Base-by-base conservation (phyloP, 2,113 vertebrate species). In the Candoia aspera region DNA sequence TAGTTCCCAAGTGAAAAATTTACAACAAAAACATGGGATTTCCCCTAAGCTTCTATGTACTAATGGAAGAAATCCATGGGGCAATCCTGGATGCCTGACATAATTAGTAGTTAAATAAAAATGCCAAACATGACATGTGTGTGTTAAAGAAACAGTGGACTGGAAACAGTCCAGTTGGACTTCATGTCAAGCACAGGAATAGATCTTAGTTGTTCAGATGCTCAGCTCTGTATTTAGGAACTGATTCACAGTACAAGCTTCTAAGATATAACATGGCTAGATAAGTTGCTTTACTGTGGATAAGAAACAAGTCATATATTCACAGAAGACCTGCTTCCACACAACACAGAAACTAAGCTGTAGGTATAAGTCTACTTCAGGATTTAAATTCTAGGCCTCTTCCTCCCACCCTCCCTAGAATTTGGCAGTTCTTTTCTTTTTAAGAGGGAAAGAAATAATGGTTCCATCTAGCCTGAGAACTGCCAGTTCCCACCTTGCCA, bases 11-110 rank as follows among this genome's bases (percentile, higher is more conserved):
- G 46, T 57, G 79, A 83, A 42, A 57, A 85, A 89, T n/a, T 0
- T 49, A n/a, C 54, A 88, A 60, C 79, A 92, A 92, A 92, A 85
- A 17, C 57, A 49, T 62, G 58, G 17, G 46, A 85, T 85, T 89
- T 85, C 46, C 26, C 79, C 15, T 19, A 64, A 64, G 79, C 49
- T 84, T n/a, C 26, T 84, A 3, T 89, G 29, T 54, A 24, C 86
- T 37, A 26, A 83, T 79, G 23, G 8, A 83, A 58, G 73, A 26
- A 91, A 85, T 29, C 73, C 59, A 8, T 46, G 49, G 37, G 79
- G 58, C 17, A 49, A 53, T 33, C 19, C 21, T 37, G 15, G 54
- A 83, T 59, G 64, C 49, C 68, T 24, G 19, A 19, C 54, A 49
- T 59, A 60, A 92, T 86, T 55, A 26, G 60, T 12, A 83, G 46